Evolutionary conservation across 1,140 invertebrate species (phyloP).

Genomic region (Babylonia areolata): DNA sequence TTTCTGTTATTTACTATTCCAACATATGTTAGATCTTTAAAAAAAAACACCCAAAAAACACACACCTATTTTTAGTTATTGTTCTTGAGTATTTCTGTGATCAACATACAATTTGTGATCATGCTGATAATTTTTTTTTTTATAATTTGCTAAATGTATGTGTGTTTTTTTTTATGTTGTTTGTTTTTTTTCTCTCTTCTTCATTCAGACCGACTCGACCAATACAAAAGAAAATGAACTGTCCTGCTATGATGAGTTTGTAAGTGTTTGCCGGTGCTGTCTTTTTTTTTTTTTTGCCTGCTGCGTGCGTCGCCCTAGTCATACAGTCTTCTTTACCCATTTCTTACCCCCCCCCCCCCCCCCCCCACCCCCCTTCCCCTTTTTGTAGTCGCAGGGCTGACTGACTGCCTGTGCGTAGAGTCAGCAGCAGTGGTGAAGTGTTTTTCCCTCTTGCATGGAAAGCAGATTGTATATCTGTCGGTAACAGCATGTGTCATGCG

Average conservation of each 20-base stretch:
- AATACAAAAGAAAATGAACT: constrained; percentile 36
- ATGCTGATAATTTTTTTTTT: no score
- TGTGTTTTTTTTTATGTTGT: background rate
- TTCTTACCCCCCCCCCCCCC: no score
- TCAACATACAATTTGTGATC: no score
- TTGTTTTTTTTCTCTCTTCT: background rate
- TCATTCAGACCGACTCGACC: constrained; percentile 30
- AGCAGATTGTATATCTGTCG: no score
- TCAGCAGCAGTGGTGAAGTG: background rate
- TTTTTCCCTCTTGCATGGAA: no score
- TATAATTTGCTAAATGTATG: background rate
- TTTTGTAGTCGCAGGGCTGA: background rate
- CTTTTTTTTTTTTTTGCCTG: constrained; percentile 1
- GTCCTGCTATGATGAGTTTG: constrained; percentile 30
- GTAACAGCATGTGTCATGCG: no score
- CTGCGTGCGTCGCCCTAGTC: background rate
- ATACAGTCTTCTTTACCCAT: background rate
- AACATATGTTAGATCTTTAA: no score
- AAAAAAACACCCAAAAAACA: no score
- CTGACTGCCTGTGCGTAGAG: background rate
- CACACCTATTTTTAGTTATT: no score
- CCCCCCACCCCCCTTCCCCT: background rate
- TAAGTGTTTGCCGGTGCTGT: constrained; percentile 2
- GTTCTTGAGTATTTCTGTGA: no score
- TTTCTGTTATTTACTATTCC: no score